A percentile compares a stretch with the other conserved stretches of the same genome.
These are phyloP conservation scores for Trematomus loennbergii DNA, from an alignment of 2,113 vertebrate species.

Conservation along the genomic window DNA sequence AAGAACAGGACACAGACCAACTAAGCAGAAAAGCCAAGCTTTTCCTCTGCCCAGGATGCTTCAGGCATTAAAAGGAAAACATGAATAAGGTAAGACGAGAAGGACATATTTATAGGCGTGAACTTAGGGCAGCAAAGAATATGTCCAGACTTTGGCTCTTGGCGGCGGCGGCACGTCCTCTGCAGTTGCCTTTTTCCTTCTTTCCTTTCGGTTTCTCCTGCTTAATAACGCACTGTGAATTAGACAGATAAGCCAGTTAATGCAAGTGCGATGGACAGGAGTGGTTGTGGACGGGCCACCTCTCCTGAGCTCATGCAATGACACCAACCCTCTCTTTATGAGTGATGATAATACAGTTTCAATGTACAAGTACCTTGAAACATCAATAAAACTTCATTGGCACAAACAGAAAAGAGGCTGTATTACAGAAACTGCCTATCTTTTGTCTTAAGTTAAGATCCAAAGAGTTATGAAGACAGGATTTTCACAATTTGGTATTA, in stretches of 20 bases:
- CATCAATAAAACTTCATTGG: slow-evolving; percentile 50
- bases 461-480: too few species aligned
- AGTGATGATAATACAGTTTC: slow-evolving; percentile 23
- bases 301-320: slow-evolving; percentile 65
- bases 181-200: slow-evolving; percentile 70
- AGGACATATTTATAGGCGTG: slow-evolving; percentile 49
- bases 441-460: too few species aligned
- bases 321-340: slow-evolving; percentile 59
- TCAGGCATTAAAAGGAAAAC: slow-evolving; percentile 69
- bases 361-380: slow-evolving; percentile 23
- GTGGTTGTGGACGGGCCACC: slow-evolving; percentile 39
- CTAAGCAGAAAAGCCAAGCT: slow-evolving; percentile 79
- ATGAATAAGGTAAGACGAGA: slow-evolving; percentile 53
- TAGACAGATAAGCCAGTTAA: slow-evolving; percentile 82
- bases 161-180: slow-evolving; percentile 63
- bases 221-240: slow-evolving; percentile 84
- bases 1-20: slow-evolving; percentile 53
- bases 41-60: slow-evolving; percentile 79
- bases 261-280: slow-evolving; percentile 61
- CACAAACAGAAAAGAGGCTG: not conserved
- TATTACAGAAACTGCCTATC: too few species aligned
- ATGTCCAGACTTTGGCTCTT: slow-evolving; percentile 84
- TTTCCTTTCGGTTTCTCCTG: slow-evolving; percentile 73
- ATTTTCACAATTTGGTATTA: too few species aligned
- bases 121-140: slow-evolving; percentile 80